These are phyloP conservation scores for Laupala kohalensis DNA, from an alignment of 1,140 invertebrate genomes.

Conservation along the genomic window DNA sequence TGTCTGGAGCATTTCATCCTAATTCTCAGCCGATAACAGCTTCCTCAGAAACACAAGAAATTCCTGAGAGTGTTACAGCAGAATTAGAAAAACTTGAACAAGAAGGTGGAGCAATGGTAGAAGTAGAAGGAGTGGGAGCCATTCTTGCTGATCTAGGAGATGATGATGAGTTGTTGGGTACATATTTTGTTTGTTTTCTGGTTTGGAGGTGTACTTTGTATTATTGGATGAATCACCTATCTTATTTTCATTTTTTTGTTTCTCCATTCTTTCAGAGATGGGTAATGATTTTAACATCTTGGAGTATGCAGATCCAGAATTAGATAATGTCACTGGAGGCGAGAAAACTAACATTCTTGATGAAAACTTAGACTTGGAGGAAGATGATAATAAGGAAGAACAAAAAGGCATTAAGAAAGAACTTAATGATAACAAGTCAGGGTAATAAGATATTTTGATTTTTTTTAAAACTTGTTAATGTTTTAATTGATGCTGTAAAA, in stretches of 20 bases:
- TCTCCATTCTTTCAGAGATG: slow-evolving; percentile 44
- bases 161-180: slow-evolving; percentile 73
- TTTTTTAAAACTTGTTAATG: not conserved
- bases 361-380: slow-evolving; percentile 55
- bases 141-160: slow-evolving; percentile 69
- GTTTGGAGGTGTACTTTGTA: no score
- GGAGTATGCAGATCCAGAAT: slow-evolving; percentile 87
- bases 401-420: slow-evolving; percentile 17
- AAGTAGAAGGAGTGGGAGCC: slow-evolving; percentile 58
- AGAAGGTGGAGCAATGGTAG: slow-evolving; percentile 47
- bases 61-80: slow-evolving; percentile 64
- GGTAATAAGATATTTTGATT: not conserved
- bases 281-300: slow-evolving; percentile 91
- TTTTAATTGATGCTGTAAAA: not conserved
- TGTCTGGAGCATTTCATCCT: slow-evolving; percentile 2
- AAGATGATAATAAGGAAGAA: slow-evolving; percentile 27
- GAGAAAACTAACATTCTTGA: slow-evolving; percentile 65
- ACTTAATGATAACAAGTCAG: slow-evolving; percentile 2
- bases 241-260: not conserved
- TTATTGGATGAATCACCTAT: no score
- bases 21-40: not conserved
- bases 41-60: slow-evolving; percentile 31
- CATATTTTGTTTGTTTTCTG: no score
- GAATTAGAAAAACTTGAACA: slow-evolving; percentile 69
- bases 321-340: slow-evolving; percentile 62